A percentile compares a stretch with the other conserved stretches of the same genome.
These are phyloP conservation scores for Calyptommatus sinebrachiatus DNA, from an alignment of 2,113 vertebrate species.

Conservation along the genomic window DNA sequence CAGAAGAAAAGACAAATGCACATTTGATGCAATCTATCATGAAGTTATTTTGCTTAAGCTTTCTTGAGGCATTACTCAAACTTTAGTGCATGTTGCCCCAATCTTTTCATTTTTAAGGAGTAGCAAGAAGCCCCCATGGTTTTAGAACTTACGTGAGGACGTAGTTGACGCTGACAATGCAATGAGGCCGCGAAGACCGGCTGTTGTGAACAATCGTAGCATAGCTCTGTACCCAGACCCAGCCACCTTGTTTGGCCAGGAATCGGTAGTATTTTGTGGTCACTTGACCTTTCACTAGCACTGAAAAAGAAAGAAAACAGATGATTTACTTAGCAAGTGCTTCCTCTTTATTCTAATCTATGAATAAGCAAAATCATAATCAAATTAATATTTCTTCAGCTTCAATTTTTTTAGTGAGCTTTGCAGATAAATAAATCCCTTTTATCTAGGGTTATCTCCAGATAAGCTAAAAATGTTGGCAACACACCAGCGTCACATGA, in stretches of 20 bases:
- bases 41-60: background rate
- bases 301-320: constrained; percentile 62
- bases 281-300: constrained; percentile 96
- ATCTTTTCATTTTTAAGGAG: background rate
- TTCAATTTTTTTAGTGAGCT: background rate
- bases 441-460: background rate
- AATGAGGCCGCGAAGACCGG: constrained; percentile 94
- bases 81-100: background rate
- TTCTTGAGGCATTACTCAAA: background rate
- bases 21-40: constrained; percentile 7
- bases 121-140: background rate
- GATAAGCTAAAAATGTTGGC: too few species aligned
- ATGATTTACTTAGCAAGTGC: background rate
- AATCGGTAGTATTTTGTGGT: constrained; percentile 98
- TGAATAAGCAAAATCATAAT: background rate
- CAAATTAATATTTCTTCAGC: background rate
- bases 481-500: too few species aligned
- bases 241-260: constrained; percentile 92
- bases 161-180: constrained; percentile 98
- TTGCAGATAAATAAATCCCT: background rate
- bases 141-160: constrained; percentile 92
- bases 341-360: background rate
- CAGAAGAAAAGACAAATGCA: background rate
- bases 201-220: constrained; percentile 98
- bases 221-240: constrained; percentile 98